Percentiles rank a stretch among this genome's conserved stretches.
phyloP scores from a whole-genome alignment of 2,888 invertebrate species.

The Argyra leucocephala region DNA sequence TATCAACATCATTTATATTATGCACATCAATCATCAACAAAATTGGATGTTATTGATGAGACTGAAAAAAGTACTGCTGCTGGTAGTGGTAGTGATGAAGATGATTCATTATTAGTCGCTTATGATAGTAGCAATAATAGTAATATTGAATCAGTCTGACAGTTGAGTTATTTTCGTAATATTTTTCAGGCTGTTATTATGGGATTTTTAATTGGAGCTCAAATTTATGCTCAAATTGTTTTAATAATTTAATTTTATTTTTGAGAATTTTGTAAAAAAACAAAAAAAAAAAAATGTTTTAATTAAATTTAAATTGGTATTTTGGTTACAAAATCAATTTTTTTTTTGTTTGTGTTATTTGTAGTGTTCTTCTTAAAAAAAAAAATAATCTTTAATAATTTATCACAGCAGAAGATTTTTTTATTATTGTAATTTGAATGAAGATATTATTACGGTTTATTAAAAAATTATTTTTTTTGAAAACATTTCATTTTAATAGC shows the following conservation, averaged over 20 bases:
- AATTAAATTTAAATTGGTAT: too few species aligned
- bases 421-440: too few species aligned
- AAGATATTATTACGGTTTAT: too few species aligned
- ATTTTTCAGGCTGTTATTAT: conserved; percentile 38
- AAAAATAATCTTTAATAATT: too few species aligned
- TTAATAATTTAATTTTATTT: conserved; percentile 14
- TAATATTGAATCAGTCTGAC: conserved; percentile 43
- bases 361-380: too few species aligned
- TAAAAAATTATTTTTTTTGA: too few species aligned
- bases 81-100: conserved; percentile 43
- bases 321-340: too few species aligned
- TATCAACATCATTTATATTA: background rate
- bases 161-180: conserved; percentile 41
- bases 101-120: conserved; percentile 42
- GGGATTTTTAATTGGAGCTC: conserved; percentile 38
- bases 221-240: conserved; percentile 41
- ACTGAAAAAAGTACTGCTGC: conserved; percentile 40
- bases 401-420: too few species aligned
- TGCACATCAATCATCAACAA: conserved; percentile 34
- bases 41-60: conserved; percentile 41
- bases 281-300: too few species aligned
- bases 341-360: too few species aligned
- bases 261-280: too few species aligned
- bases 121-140: conserved; percentile 36
- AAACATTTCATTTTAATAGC: too few species aligned